Percentiles rank a stretch among this genome's conserved stretches.
phyloP scores from a whole-genome alignment of 1,140 invertebrate species.

The Trialeurodes vaporariorum region DNA sequence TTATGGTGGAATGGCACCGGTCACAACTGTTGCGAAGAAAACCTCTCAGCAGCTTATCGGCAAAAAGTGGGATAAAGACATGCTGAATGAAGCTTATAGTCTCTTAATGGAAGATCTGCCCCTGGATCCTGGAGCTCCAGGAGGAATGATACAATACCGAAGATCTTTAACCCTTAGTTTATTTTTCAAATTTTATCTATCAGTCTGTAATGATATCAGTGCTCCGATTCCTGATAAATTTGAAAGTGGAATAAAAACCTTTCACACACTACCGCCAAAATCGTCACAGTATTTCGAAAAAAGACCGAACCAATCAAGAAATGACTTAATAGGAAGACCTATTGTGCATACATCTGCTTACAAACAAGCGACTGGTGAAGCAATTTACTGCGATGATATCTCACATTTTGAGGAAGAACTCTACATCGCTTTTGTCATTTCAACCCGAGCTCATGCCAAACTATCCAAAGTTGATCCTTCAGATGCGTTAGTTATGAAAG shows the following conservation, averaged over 20 bases:
- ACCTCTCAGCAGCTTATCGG: conserved; percentile 47
- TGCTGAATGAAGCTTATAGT: conserved; percentile 50
- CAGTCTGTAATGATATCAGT: too few species aligned
- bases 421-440: conserved; percentile 63
- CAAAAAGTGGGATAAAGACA: conserved; percentile 56
- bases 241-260: conserved; percentile 45
- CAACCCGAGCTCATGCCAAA: conserved; percentile 65
- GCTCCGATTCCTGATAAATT: too few species aligned
- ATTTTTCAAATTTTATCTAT: conserved; percentile 21
- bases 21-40: conserved; percentile 60
- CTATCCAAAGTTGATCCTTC: conserved; percentile 59
- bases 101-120: conserved; percentile 60
- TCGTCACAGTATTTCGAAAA: conserved; percentile 74
- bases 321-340: conserved; percentile 68
- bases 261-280: conserved; percentile 47
- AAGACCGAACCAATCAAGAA: conserved; percentile 41
- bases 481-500: conserved; percentile 54
- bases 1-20: conserved; percentile 85
- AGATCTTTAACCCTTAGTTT: conserved; percentile 48
- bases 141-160: conserved; percentile 80
- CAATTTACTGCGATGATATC: conserved; percentile 83
- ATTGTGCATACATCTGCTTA: conserved; percentile 67
- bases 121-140: conserved; percentile 64
- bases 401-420: conserved; percentile 58
- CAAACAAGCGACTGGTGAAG: conserved; percentile 86